Base-by-base conservation (phyloP, 2,113 vertebrate species). In the Circaetus cinerascens region DNA sequence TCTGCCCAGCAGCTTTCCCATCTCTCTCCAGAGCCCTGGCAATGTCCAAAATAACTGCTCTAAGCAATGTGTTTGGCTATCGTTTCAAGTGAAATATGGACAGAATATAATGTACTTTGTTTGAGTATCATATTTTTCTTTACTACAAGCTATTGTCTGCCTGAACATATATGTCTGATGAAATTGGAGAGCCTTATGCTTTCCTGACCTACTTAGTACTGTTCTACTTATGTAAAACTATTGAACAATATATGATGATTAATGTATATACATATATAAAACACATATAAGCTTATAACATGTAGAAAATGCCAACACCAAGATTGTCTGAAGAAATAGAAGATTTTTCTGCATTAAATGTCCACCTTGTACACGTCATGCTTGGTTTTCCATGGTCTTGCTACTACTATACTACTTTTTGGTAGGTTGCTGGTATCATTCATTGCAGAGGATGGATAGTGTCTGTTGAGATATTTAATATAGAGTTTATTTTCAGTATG, bases 21-120 rank as follows among this genome's bases (percentile, higher is more conserved):
- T 74, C 71, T 88, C 81, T 88, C 93, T 94, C 91, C 38, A 86
- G 91, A 91, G 93, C 67, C 38, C 56, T 92, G 87, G 41, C 81
- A 96, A 77, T 80, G 87, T 86, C 85, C 89, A 96, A 95, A 95
- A 86, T 67, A 51, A 82, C 74, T 88, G 85, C 82, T 93, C 32
- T 66, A 87, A 89, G 67, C 71, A 90, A 77, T 63, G 59, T 83
- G 38, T 85, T 91, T 93, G 78, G 71, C 63, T 95, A 72, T 43
- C 83, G 71, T 93, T 95, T 85, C 82, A 51, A 69, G 62, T 71
- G 91, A 96, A 95, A 93, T 96, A 91, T 18, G 30, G 81, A 76
- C 56, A 92, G 67, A 96, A 94, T 71, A 63, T 43, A 88, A 88
- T 94, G 77, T 78, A 72, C 59, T 87, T 76, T 93, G 38, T 90